Conservation (phyloP, 2,113 vertebrate species). For the Silurus asotus region DNA sequence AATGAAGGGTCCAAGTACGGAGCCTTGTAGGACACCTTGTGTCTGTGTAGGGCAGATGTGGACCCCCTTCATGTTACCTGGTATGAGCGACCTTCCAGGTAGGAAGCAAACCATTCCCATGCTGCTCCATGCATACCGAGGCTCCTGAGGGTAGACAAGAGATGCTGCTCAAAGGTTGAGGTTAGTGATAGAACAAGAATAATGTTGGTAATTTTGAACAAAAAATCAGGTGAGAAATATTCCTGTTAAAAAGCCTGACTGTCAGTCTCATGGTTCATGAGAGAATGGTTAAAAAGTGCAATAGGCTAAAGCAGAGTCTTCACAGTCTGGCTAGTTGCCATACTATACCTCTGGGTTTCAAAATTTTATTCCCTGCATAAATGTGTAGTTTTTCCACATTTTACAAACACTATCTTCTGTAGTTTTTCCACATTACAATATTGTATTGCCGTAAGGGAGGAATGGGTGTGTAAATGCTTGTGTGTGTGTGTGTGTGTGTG, state of each 20-base stretch:
- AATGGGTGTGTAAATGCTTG: neutral
- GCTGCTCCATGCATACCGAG: too few relatives aligned
- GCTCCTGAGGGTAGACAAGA: too few relatives aligned
- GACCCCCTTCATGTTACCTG: too few relatives aligned
- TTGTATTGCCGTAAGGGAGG: neutral
- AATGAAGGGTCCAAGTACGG: too few relatives aligned
- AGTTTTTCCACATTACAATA: neutral
- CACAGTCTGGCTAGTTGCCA: neutral
- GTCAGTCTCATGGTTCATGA: neutral
- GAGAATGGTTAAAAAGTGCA: neutral
- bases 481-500: conserved; percentile 3
- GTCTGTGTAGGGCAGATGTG: too few relatives aligned
- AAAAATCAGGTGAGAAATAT: neutral
- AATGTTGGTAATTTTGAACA: neutral
- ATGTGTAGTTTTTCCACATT: neutral
- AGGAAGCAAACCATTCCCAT: too few relatives aligned
- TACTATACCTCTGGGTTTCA: neutral
- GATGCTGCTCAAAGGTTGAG: too few relatives aligned
- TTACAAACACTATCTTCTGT: neutral
- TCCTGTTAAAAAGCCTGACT: neutral
- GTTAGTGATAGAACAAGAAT: neutral
- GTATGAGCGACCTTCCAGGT: too few relatives aligned
- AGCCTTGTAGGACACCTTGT: too few relatives aligned
- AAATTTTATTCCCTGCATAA: neutral
- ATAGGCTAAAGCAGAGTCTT: neutral